phyloP scores from a whole-genome alignment of 2,888 invertebrate species.

The Criorhina ranunculi region DNA sequence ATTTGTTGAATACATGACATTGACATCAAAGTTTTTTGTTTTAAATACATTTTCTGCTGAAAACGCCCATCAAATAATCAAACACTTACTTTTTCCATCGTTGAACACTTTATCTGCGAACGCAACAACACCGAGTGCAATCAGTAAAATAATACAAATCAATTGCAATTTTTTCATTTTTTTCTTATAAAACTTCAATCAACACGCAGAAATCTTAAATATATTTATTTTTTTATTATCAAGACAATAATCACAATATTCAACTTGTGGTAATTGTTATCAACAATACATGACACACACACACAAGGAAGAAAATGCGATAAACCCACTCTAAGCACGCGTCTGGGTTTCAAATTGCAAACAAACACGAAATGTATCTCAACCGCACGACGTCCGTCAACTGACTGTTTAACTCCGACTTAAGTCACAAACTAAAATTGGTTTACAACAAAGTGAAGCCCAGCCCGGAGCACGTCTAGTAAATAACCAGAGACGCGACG shows the following conservation, averaged over 20 bases:
- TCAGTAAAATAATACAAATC: constrained; percentile 34
- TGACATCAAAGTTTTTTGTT: constrained; percentile 25
- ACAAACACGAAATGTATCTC: constrained; percentile 40
- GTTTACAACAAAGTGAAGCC: constrained; percentile 28
- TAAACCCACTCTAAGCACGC: constrained; percentile 1
- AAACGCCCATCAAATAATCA: constrained; percentile 44
- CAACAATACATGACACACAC: constrained; percentile 25
- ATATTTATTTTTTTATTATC: constrained; percentile 10
- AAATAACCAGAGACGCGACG: constrained; percentile 35
- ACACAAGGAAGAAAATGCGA: neutral
- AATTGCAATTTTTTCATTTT: constrained; percentile 19
- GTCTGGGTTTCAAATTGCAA: constrained; percentile 8
- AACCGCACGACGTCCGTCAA: constrained; percentile 55
- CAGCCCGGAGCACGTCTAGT: constrained; percentile 9
- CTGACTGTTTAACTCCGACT: constrained; percentile 60
- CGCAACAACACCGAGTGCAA: constrained; percentile 20
- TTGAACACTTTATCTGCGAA: constrained; percentile 41
- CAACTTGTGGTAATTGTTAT: constrained; percentile 20
- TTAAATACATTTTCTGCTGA: neutral
- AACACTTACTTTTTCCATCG: constrained; percentile 65
- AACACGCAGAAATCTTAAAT: constrained; percentile 8
- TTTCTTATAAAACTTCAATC: constrained; percentile 12
- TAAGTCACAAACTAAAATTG: constrained; percentile 58
- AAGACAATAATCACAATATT: neutral
- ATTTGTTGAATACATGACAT: constrained; percentile 3